phyloP scores from a whole-genome alignment of 2,797 vertebrate species.

The Odontamblyopus lacepedii region DNA sequence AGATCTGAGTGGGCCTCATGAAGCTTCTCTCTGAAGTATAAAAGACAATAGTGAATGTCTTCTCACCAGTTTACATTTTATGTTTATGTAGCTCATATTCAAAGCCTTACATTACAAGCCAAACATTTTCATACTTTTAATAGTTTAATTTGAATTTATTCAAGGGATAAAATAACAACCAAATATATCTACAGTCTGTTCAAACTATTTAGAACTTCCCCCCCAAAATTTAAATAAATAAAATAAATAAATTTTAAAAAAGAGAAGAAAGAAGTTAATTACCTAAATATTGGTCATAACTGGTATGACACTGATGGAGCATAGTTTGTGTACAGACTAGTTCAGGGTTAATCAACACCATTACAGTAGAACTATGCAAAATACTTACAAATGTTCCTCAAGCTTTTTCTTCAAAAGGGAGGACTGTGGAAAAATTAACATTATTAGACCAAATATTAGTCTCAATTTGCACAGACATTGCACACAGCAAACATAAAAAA shows the following conservation, averaged over 20 bases:
- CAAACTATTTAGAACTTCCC: background rate
- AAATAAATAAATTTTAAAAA: too few species aligned
- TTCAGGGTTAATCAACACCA: background rate
- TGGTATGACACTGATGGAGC: background rate
- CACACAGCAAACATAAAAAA: conserved; percentile 17
- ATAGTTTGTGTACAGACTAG: background rate
- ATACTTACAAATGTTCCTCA: conserved; percentile 90
- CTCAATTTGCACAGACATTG: background rate
- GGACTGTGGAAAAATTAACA: conserved; percentile 67
- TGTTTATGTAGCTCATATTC: too few species aligned
- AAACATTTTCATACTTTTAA: too few species aligned
- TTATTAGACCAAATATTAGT: background rate
- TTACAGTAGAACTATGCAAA: background rate
- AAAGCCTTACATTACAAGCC: too few species aligned
- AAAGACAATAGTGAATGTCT: background rate
- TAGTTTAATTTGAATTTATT: too few species aligned
- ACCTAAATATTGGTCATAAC: background rate
- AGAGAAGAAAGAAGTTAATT: background rate
- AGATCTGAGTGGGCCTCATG: conserved; percentile 88
- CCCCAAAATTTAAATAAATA: background rate
- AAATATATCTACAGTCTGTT: too few species aligned
- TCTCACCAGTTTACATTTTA: too few species aligned
- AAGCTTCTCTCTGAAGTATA: conserved; percentile 82
- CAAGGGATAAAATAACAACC: background rate
- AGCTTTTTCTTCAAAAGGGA: conserved; percentile 88